Percentiles rank a stretch among this genome's conserved stretches.
phyloP scores from a whole-genome alignment of 2,113 vertebrate genomes.

The Apodemus speciosus region DNA sequence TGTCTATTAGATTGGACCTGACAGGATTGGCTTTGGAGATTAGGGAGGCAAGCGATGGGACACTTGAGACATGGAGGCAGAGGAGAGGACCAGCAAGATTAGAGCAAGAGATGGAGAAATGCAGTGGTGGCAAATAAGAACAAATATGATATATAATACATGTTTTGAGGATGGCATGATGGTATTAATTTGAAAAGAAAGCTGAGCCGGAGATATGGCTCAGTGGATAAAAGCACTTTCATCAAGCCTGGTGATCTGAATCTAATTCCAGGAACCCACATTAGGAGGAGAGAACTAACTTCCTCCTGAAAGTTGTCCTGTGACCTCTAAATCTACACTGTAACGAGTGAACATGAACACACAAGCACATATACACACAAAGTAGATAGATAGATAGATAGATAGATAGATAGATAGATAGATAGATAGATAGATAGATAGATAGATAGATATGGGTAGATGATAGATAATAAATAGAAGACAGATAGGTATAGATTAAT shows the following conservation, averaged over 20 bases:
- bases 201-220: not conserved
- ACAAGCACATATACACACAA: not conserved
- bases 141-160: not conserved
- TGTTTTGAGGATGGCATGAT: not conserved
- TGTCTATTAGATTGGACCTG: too few species aligned
- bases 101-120: not conserved
- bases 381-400: not conserved
- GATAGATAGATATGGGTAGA: too few species aligned
- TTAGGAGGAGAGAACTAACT: not conserved
- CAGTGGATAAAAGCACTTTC: not conserved
- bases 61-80: not conserved
- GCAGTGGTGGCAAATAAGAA: not conserved
- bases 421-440: not conserved
- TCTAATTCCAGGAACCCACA: not conserved
- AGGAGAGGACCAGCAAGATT: not conserved
- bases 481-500: too few species aligned
- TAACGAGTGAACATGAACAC: not conserved
- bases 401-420: not conserved
- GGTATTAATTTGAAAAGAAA: not conserved
- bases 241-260: not conserved
- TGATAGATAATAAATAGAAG: not conserved
- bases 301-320: not conserved
- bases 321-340: not conserved
- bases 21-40: not conserved
- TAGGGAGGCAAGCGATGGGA: not conserved